Evolutionary conservation across 1,140 invertebrate species (phyloP).

Genomic region (Brachionus rubens): DNA sequence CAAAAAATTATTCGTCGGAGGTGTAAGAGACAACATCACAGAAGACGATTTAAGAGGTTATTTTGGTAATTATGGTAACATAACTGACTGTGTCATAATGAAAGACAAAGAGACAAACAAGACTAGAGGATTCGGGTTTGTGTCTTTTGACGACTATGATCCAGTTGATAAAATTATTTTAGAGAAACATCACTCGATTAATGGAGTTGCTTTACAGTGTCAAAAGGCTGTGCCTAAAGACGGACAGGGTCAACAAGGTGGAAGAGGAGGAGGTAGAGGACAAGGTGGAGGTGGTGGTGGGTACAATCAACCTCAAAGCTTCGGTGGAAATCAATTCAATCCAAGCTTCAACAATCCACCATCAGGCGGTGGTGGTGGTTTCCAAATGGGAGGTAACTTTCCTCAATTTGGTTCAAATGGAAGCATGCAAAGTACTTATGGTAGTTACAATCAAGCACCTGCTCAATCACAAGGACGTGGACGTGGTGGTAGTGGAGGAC

Average conservation of each 20-base stretch:
- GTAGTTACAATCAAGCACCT: neutral
- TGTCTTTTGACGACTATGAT: slow-evolving; percentile 79
- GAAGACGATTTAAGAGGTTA: slow-evolving; percentile 69
- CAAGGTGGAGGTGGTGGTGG: too few species aligned
- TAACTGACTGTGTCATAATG: slow-evolving; percentile 76
- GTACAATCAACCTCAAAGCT: neutral
- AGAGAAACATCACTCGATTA: slow-evolving; percentile 59
- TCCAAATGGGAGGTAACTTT: slow-evolving; percentile 11
- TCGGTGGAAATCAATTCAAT: neutral
- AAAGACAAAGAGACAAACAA: slow-evolving; percentile 71
- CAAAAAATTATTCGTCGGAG: slow-evolving; percentile 89
- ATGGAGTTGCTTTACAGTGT: slow-evolving; percentile 61
- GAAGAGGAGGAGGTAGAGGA: neutral
- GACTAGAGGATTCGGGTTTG: slow-evolving; percentile 86
- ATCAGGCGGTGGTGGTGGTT: neutral
- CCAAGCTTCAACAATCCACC: neutral
- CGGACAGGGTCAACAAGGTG: neutral
- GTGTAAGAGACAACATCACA: slow-evolving; percentile 65
- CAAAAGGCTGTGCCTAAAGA: slow-evolving; percentile 63
- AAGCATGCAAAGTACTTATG: slow-evolving; percentile 28
- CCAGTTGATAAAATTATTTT: slow-evolving; percentile 51
- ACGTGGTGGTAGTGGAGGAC: neutral
- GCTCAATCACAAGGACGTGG: neutral
- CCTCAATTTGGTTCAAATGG: neutral
- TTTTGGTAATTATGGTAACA: slow-evolving; percentile 69